Percentiles rank a stretch among this genome's conserved stretches.
Evolutionary conservation across 1,140 invertebrate genomes (phyloP).

Genomic region (Hylaeus volcanicus): DNA sequence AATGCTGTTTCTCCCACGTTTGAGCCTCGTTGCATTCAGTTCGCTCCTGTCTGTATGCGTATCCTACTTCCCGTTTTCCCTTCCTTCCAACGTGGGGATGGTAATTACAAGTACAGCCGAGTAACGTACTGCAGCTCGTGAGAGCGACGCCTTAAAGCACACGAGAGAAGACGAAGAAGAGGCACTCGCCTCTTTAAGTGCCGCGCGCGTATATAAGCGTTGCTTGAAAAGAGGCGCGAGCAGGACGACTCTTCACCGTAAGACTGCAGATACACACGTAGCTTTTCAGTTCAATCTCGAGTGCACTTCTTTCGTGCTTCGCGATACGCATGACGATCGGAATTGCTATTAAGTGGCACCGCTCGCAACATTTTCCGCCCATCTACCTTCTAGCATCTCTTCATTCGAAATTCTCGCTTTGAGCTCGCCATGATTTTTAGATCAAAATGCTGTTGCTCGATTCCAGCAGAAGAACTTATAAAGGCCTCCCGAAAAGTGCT

Average conservation of each 20-base stretch:
- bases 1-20: constrained; percentile 1
- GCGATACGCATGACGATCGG: constrained; percentile 13
- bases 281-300: constrained; percentile 36
- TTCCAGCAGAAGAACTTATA: too few relatives aligned
- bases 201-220: constrained; percentile 27
- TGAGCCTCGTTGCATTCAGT: neutral
- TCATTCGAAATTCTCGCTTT: neutral
- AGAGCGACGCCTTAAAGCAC: constrained; percentile 55
- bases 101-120: constrained; percentile 57
- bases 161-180: constrained; percentile 19
- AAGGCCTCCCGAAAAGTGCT: too few relatives aligned
- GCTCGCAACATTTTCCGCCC: neutral
- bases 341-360: constrained; percentile 25
- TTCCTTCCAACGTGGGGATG: constrained; percentile 36
- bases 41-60: neutral
- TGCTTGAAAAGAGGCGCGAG: constrained; percentile 40
- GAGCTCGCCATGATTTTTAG: too few relatives aligned
- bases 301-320: constrained; percentile 9
- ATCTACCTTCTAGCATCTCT: neutral
- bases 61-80: constrained; percentile 48
- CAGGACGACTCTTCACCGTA: constrained; percentile 22
- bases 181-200: constrained; percentile 45
- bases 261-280: constrained; percentile 23
- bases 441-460: too few relatives aligned
- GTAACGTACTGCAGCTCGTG: constrained; percentile 47